Evolutionary conservation across 2,797 vertebrate genomes (phyloP).

Genomic region (Gambelia wislizenii): DNA sequence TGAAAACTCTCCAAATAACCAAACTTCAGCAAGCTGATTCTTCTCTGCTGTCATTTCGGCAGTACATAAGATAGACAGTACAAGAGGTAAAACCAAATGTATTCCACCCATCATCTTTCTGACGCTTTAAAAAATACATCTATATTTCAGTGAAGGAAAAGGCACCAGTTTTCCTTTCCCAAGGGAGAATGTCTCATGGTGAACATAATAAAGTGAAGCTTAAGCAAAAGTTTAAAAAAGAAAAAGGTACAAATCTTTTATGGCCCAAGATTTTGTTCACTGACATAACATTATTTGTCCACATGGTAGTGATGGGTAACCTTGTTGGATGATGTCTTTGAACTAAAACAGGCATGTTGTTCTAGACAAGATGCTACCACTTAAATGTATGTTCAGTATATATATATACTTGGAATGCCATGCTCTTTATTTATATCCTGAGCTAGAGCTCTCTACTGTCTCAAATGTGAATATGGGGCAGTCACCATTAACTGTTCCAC

Average conservation of each 20-base stretch:
- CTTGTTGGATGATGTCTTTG: slow-evolving; percentile 47
- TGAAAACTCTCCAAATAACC: slow-evolving; percentile 70
- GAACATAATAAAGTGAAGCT: slow-evolving; percentile 79
- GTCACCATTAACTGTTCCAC: slow-evolving; percentile 61
- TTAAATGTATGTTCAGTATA: slow-evolving; percentile 68
- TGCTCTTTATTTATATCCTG: slow-evolving; percentile 63
- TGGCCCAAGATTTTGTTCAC: slow-evolving; percentile 65
- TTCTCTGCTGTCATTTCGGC: slow-evolving; percentile 78
- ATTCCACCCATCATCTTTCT: slow-evolving; percentile 55
- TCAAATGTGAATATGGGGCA: slow-evolving; percentile 11
- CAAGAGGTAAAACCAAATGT: slow-evolving; percentile 68
- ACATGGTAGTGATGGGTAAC: slow-evolving; percentile 53
- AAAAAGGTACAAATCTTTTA: slow-evolving; percentile 61
- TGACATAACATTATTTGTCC: slow-evolving; percentile 55
- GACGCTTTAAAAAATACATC: slow-evolving; percentile 71
- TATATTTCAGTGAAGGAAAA: slow-evolving; percentile 59
- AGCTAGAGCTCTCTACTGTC: slow-evolving; percentile 44
- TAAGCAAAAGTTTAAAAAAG: slow-evolving; percentile 60
- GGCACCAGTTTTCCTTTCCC: neutral
- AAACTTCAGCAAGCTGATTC: slow-evolving; percentile 66
- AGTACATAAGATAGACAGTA: slow-evolving; percentile 74
- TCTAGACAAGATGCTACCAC: slow-evolving; percentile 69
- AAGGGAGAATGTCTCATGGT: slow-evolving; percentile 40
- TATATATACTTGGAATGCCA: slow-evolving; percentile 42
- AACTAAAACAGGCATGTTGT: slow-evolving; percentile 62